These are phyloP conservation scores for Muntiacus reevesi DNA, from an alignment of 2,113 vertebrate species.

Conservation along the genomic window DNA sequence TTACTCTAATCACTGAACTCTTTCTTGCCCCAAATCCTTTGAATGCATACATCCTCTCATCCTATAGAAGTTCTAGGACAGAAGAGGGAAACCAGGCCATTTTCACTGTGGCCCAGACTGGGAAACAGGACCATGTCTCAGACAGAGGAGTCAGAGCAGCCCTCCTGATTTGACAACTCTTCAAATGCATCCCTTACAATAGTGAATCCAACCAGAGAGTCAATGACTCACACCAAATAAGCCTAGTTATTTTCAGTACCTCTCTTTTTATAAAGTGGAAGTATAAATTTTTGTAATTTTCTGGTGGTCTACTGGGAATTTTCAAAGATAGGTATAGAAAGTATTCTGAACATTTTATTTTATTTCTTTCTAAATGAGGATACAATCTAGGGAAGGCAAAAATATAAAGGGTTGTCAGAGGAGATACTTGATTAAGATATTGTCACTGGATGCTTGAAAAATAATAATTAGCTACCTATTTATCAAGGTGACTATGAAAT, in stretches of 20 bases:
- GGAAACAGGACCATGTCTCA: background rate
- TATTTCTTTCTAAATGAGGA: background rate
- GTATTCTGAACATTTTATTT: background rate
- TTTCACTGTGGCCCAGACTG: background rate
- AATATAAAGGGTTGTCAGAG: background rate
- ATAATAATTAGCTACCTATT: background rate
- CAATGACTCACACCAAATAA: background rate
- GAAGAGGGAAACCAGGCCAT: background rate
- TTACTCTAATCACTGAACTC: background rate
- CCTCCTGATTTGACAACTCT: background rate
- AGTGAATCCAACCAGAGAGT: background rate
- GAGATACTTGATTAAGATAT: background rate
- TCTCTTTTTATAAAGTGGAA: background rate
- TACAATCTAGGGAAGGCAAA: background rate
- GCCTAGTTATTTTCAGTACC: background rate
- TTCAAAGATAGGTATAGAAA: background rate
- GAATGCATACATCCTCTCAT: background rate
- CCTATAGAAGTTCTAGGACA: background rate
- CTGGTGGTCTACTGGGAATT: background rate
- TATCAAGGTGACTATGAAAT: background rate
- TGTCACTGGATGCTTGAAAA: background rate
- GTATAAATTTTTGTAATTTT: conserved; percentile 2
- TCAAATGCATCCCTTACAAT: background rate
- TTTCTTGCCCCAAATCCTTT: background rate
- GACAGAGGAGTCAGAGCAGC: background rate